Percentiles rank a stretch among this genome's conserved stretches.
phyloP scores from a whole-genome alignment of 2,113 vertebrate species.

The Gallinago jamesoni region DNA sequence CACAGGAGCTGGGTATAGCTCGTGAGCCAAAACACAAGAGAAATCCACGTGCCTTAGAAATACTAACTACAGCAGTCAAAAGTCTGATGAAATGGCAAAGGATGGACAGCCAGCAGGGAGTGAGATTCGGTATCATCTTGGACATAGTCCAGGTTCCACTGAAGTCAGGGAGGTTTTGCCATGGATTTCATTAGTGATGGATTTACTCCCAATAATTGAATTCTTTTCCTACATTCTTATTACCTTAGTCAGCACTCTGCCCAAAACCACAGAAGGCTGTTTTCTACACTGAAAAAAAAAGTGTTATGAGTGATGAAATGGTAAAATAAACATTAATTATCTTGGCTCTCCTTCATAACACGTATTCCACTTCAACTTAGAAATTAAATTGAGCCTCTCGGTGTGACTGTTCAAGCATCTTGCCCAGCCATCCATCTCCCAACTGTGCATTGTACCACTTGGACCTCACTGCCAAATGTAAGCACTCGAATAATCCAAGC shows the following conservation, averaged over 20 bases:
- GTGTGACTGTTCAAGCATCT: background rate
- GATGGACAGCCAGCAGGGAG: background rate
- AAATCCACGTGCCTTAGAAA: background rate
- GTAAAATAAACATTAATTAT: conserved; percentile 27
- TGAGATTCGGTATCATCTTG: background rate
- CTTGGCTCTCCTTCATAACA: conserved; percentile 26
- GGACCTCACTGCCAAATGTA: background rate
- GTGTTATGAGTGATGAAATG: background rate
- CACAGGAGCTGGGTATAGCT: background rate
- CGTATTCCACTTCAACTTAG: background rate
- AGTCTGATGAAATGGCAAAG: background rate
- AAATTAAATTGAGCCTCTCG: background rate
- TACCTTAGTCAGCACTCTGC: background rate
- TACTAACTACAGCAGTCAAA: background rate
- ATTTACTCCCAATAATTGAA: background rate
- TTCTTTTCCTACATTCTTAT: background rate
- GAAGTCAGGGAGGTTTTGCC: background rate
- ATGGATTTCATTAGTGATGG: background rate
- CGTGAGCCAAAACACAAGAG: background rate
- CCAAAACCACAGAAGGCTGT: background rate
- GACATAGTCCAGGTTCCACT: background rate
- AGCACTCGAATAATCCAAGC: background rate
- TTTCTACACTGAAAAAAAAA: background rate
- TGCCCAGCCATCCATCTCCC: background rate
- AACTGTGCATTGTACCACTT: conserved; percentile 7